Base-by-base conservation (phyloP, 2,888 invertebrate species). In the Polia nebulosa region DNA sequence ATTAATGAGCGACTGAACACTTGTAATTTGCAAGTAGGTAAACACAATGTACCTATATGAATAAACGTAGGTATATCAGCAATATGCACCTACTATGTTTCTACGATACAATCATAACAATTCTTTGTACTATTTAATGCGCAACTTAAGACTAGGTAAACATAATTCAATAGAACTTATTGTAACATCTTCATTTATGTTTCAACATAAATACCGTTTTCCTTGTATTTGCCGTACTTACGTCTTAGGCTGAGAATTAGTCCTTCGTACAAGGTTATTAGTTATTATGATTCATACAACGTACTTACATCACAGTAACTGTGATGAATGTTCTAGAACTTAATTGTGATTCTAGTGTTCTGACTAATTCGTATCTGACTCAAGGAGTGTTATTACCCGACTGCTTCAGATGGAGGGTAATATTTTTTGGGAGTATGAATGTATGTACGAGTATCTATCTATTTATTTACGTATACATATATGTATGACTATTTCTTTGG, bases 241-340 rank as follows among this genome's bases (percentile, higher is more conserved):
- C 8, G 15, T 32, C n/a, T 56, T 49, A 45, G 29, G 29, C 29
- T 32, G 7, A 36, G 56, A 67, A 20, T 51, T 55, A 36, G 36
- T 61, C 53, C 60, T 70, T 56, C 69, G 39, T 25, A 55, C 61
- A 69, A 76, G 61, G 70, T 22, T 20, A 11, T 25, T 51, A 32
- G 29, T n/a, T 32, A 39, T 60, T 74, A 59, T 39, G 44, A 76
- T 69, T 49, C 53, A 60, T 22, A 32, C 1, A 17, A n/a, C 22
- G 22, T 51, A n/a, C 17, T 8, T 15, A 64, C 9, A 27, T 25
- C 1, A 29, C 6, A 41, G 29, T 44, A 25, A 3, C 4, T 22
- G 11, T 53, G 25, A 44, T 41, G 22, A 32, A 52, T 72, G 13
- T 36, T 39, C 20, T 47, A 29, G 11, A 17, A 45, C 9, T n/a